Base-by-base conservation (phyloP, 2,113 vertebrate species). In the Regulus satrapa region DNA sequence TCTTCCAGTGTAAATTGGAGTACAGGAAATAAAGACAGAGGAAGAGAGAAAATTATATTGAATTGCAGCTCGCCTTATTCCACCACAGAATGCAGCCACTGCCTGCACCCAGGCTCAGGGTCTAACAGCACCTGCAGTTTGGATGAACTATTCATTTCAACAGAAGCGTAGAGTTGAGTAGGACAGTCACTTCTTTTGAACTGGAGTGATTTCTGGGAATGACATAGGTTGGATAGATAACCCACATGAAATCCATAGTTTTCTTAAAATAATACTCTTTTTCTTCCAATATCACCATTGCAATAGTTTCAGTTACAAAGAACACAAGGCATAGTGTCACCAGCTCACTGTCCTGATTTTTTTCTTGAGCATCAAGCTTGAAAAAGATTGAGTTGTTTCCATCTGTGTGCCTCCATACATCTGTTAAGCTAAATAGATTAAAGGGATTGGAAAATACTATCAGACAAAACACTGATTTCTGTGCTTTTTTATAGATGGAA, bases 331-430 rank as follows among this genome's bases (percentile, higher is more conserved):
- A 46, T 7, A 76, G 34, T 18, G 29, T 40, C 58, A 72, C 29
- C 54, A 72, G 49, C 34, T 95, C 38, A 1, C 46, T 89, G 58
- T 77, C 38, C 77, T 89, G 66, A 78, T 92, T 94, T 64, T 92
- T 91, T 91, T 81, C 84, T 79, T 76, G 56, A 94, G 40, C 31
- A 82, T 32, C 38, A 87, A 68, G 77, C 74, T 79, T 82, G 78
- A 54, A 85, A 92, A 85, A 54, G 34, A 69, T 52, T 76, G 82
- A 83, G 87, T 85, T 92, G 34, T 82, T 95, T 94, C 58, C 49
- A n/a, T 89, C 86, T 85, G 80, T 94, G 73, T 82, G 29, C 11
- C 6, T 88, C 24, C 1, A 4, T 73, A 58, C 89, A 85, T 75
- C 81, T 88, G 81, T 76, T 94, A 85, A 62, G 18, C 56, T 79